Conservation (phyloP, 2,888 invertebrate species). For the Asteroscopus sphinx region DNA sequence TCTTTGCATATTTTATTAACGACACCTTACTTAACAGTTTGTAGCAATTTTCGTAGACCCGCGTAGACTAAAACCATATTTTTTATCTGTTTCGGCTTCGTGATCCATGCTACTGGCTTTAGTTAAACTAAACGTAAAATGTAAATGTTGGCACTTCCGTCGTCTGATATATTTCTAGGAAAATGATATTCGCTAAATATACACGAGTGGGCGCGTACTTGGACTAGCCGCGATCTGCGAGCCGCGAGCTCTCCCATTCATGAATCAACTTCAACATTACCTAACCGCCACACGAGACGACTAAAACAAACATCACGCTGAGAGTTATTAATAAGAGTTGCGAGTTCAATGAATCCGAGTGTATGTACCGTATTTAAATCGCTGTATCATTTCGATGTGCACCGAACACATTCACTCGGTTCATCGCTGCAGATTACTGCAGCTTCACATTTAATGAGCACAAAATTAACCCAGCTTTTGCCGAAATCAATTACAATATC, state of each 20-base stretch:
- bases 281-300: conserved; percentile 81
- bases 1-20: not conserved
- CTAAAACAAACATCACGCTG: conserved; percentile 83
- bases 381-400: conserved; percentile 71
- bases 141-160: conserved; percentile 80
- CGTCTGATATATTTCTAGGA: conserved; percentile 83
- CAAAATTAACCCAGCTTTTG: conserved; percentile 67
- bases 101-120: conserved; percentile 55
- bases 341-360: conserved; percentile 86
- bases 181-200: conserved; percentile 86
- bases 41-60: conserved; percentile 33
- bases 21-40: conserved; percentile 21
- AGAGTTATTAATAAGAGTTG: conserved; percentile 87
- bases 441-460: conserved; percentile 63
- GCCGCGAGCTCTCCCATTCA: conserved; percentile 83
- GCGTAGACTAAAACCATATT: conserved; percentile 22
- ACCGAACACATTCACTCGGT: conserved; percentile 66
- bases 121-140: conserved; percentile 70
- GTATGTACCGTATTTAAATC: conserved; percentile 76
- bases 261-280: conserved; percentile 89
- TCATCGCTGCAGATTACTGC: conserved; percentile 63
- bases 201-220: conserved; percentile 74
- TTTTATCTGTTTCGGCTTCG: conserved; percentile 22
- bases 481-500: conserved; percentile 75
- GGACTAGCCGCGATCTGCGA: conserved; percentile 71